Evolutionary conservation across 1,140 invertebrate genomes (phyloP).

Genomic region (Listronotus oregonensis): DNA sequence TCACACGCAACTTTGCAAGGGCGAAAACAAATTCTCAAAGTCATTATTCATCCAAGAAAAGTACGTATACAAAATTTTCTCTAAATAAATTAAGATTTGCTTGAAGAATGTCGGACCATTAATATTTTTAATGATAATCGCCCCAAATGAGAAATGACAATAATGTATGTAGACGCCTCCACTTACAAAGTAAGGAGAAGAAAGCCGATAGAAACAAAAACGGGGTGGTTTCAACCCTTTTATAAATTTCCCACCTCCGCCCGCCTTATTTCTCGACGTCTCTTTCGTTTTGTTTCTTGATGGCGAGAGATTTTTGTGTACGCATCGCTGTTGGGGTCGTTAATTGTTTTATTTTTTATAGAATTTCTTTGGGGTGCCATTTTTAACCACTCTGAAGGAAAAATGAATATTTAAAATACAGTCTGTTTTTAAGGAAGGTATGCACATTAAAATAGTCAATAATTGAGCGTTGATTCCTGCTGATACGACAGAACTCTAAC

Average conservation of each 20-base stretch:
- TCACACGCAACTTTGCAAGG: slow-evolving; percentile 38
- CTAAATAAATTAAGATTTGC: slow-evolving; percentile 54
- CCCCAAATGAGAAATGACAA: slow-evolving; percentile 54
- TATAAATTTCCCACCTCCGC: slow-evolving; percentile 41
- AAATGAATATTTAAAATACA: neutral
- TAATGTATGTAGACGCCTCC: slow-evolving; percentile 54
- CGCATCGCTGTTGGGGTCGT: slow-evolving; percentile 40
- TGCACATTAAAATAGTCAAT: too few species aligned
- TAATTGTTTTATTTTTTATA: slow-evolving; percentile 22
- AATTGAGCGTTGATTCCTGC: too few species aligned
- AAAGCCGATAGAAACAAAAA: slow-evolving; percentile 47
- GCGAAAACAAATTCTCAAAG: slow-evolving; percentile 36
- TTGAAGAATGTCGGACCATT: slow-evolving; percentile 54
- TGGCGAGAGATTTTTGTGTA: slow-evolving; percentile 42
- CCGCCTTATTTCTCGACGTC: slow-evolving; percentile 43
- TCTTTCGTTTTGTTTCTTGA: slow-evolving; percentile 50
- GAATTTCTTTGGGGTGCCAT: neutral
- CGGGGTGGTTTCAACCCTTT: slow-evolving; percentile 45
- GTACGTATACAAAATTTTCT: slow-evolving; percentile 51
- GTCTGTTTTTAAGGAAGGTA: too few species aligned
- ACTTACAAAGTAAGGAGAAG: slow-evolving; percentile 45
- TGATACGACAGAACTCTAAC: too few species aligned
- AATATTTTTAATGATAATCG: slow-evolving; percentile 56
- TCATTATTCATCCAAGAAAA: slow-evolving; percentile 47
- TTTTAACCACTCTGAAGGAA: neutral